A percentile compares a stretch with the other conserved stretches of the same genome.
These are phyloP conservation scores for Mesopsocus fuscifrons DNA, from an alignment of 2,888 invertebrate species.

Conservation along the genomic window DNA sequence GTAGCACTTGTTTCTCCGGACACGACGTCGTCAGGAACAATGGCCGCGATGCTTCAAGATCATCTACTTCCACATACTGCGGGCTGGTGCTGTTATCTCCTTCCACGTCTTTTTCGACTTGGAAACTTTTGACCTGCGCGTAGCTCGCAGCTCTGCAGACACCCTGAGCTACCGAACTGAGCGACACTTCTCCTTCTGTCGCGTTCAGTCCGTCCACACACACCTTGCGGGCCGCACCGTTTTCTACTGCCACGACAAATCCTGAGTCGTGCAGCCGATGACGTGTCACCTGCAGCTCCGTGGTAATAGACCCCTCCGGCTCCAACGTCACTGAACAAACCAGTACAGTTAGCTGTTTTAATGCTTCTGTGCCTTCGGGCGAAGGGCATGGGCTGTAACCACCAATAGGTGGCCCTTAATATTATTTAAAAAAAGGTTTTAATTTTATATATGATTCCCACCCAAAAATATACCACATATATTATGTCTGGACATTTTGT, in stretches of 20 bases:
- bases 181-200: conserved; percentile 18
- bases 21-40: conserved; percentile 55
- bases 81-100: conserved; percentile 26
- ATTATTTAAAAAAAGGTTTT: neutral
- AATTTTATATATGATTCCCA: no score
- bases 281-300: conserved; percentile 43
- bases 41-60: conserved; percentile 28
- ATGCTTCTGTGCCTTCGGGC: neutral
- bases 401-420: conserved; percentile 6
- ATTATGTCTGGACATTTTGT: no score
- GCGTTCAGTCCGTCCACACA: conserved; percentile 61
- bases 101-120: conserved; percentile 39
- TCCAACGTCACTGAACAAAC: conserved; percentile 47
- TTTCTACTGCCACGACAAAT: conserved; percentile 71
- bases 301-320: conserved; percentile 43
- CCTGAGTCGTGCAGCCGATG: conserved; percentile 49
- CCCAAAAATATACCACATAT: no score
- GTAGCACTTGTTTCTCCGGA: conserved; percentile 53
- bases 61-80: conserved; percentile 64
- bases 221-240: conserved; percentile 58
- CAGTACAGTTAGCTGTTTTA: conserved; percentile 12
- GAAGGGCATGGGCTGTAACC: no score
- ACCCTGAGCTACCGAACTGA: neutral
- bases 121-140: conserved; percentile 40
- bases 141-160: conserved; percentile 15